Conservation (phyloP, 2,113 vertebrate genomes). For the pig (Sus scrofa) region DNA sequence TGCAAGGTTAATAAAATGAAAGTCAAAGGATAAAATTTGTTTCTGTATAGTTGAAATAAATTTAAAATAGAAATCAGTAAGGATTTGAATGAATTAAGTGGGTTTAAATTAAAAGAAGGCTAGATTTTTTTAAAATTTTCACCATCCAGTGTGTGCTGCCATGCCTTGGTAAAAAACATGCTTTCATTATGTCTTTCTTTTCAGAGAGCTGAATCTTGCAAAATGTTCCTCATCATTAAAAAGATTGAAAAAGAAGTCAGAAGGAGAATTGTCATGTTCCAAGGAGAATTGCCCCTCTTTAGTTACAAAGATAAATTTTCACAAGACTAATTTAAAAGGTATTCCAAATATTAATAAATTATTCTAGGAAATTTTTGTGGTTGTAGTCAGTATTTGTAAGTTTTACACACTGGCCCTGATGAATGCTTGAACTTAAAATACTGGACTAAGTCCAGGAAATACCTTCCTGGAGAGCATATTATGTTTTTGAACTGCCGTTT, state of each 20-base stretch:
- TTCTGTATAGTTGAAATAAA: slow-evolving; percentile 10
- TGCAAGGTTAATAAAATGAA: slow-evolving; percentile 36
- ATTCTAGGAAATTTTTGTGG: slow-evolving; percentile 60
- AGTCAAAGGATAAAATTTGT: slow-evolving; percentile 26
- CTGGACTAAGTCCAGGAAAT: slow-evolving; percentile 57
- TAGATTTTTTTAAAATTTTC: background rate
- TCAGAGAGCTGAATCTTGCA: slow-evolving; percentile 76
- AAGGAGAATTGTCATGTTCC: slow-evolving; percentile 68
- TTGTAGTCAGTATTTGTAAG: slow-evolving; percentile 63
- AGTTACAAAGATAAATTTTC: slow-evolving; percentile 68
- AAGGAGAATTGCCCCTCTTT: slow-evolving; percentile 79
- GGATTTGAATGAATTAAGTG: slow-evolving; percentile 23
- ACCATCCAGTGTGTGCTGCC: slow-evolving; percentile 33
- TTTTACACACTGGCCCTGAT: slow-evolving; percentile 64
- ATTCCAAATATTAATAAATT: slow-evolving; percentile 71
- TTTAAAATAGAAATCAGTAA: slow-evolving; percentile 50
- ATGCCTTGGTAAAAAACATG: slow-evolving; percentile 51
- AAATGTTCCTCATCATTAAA: slow-evolving; percentile 76
- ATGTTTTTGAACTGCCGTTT: slow-evolving; percentile 69
- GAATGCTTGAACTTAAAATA: slow-evolving; percentile 63
- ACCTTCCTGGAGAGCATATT: slow-evolving; percentile 49
- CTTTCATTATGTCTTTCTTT: slow-evolving; percentile 75
- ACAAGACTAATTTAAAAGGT: slow-evolving; percentile 88
- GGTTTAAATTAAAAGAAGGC: slow-evolving; percentile 46
- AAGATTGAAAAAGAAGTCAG: slow-evolving; percentile 74